Evolutionary conservation across 2,113 vertebrate species (phyloP).

Genomic region (Podarcis muralis): DNA sequence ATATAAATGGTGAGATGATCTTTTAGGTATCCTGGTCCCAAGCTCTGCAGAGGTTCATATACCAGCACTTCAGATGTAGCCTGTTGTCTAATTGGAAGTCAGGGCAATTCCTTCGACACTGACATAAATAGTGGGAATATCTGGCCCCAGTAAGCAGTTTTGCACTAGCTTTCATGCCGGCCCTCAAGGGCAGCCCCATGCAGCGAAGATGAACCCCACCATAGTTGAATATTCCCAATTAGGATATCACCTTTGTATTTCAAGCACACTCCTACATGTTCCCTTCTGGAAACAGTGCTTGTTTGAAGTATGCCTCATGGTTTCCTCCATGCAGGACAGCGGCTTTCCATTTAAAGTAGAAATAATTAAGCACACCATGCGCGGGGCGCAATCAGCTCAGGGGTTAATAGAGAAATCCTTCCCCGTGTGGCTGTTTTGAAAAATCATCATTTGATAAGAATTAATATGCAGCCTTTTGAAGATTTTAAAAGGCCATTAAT

Average conservation of each 20-base stretch:
- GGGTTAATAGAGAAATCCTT: constrained; percentile 34
- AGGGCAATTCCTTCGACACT: too few species aligned
- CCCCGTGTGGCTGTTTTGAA: not conserved
- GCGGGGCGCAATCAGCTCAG: not conserved
- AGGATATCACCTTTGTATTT: not conserved
- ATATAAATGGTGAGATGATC: too few species aligned
- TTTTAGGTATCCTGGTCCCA: too few species aligned
- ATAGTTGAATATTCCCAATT: not conserved
- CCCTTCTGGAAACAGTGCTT: constrained; percentile 1
- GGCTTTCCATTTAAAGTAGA: constrained; percentile 13
- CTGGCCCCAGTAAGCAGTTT: too few species aligned
- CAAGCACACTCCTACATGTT: constrained; percentile 10
- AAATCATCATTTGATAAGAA: constrained; percentile 40
- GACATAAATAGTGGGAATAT: too few species aligned
- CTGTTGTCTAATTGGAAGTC: too few species aligned
- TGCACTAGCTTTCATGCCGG: too few species aligned
- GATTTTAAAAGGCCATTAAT: constrained; percentile 27
- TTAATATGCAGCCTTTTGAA: constrained; percentile 47
- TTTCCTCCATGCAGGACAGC: constrained; percentile 52
- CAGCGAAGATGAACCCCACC: too few species aligned
- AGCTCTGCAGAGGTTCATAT: too few species aligned
- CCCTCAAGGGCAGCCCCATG: too few species aligned
- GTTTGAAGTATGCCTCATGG: constrained; percentile 22
- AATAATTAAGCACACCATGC: constrained; percentile 46
- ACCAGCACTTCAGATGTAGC: too few species aligned